These are phyloP conservation scores for Aleiodes alternator DNA, from an alignment of 2,888 invertebrate species.

Conservation along the genomic window DNA sequence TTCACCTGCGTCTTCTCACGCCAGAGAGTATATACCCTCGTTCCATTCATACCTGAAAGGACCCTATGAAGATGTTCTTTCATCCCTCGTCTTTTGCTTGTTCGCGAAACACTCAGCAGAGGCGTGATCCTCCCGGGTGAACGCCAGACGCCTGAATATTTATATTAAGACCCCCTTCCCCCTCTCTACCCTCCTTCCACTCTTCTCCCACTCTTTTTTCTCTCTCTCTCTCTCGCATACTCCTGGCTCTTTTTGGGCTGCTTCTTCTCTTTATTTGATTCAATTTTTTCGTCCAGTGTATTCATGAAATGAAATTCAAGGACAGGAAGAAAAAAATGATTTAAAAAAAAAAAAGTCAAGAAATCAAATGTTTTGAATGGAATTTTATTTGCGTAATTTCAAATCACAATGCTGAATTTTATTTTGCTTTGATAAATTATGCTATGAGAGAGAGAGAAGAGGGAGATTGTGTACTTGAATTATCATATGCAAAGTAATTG, in stretches of 20 bases:
- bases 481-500: no score
- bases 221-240: slow-evolving; percentile 36
- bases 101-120: slow-evolving; percentile 25
- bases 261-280: slow-evolving; percentile 26
- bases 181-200: slow-evolving; percentile 38
- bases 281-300: slow-evolving; percentile 12
- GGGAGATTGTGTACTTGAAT: no score
- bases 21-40: slow-evolving; percentile 42
- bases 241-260: slow-evolving; percentile 41
- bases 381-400: no score
- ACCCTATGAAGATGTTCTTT: slow-evolving; percentile 54
- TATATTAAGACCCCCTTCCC: slow-evolving; percentile 28
- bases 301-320: slow-evolving; percentile 25
- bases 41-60: slow-evolving; percentile 54
- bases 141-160: slow-evolving; percentile 41
- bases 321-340: slow-evolving; percentile 26
- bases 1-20: slow-evolving; percentile 44
- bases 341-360: slow-evolving; percentile 15
- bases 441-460: no score
- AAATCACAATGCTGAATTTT: no score
- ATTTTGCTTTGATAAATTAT: no score
- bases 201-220: slow-evolving; percentile 30
- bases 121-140: slow-evolving; percentile 28
- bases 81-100: slow-evolving; percentile 41
- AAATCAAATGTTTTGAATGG: not conserved